These are phyloP conservation scores for Cynoglossus semilaevis DNA, from an alignment of 2,113 vertebrate species.

Conservation along the genomic window DNA sequence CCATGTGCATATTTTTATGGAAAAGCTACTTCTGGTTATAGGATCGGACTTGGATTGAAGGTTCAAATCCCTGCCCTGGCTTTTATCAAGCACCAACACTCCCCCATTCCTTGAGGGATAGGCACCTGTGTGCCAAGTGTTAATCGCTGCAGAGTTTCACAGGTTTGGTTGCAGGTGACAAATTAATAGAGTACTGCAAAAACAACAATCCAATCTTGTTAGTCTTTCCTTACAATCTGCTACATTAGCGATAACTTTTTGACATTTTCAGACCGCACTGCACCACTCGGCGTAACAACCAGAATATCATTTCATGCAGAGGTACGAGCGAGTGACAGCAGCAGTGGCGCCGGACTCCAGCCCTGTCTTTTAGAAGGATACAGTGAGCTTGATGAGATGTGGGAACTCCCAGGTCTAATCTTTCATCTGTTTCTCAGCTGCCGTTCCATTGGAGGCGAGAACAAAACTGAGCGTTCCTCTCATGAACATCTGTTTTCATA, in stretches of 20 bases:
- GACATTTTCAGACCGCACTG: conserved; percentile 1
- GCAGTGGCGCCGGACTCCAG: conserved; percentile 29
- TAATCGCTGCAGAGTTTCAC: too few species aligned
- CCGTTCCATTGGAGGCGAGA: conserved; percentile 38
- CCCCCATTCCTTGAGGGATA: too few species aligned
- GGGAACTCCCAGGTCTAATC: conserved; percentile 60
- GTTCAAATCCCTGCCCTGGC: too few species aligned
- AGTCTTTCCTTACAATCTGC: conserved; percentile 6
- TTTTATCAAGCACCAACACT: too few species aligned
- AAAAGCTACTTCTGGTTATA: too few species aligned
- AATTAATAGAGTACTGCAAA: too few species aligned
- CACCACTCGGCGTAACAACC: conserved; percentile 20
- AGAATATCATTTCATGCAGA: conserved; percentile 17
- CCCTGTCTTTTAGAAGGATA: conserved; percentile 19
- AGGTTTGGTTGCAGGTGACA: too few species aligned
- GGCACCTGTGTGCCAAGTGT: too few species aligned
- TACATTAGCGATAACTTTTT: conserved; percentile 7
- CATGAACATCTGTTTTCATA: conserved; percentile 66
- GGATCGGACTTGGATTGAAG: too few species aligned
- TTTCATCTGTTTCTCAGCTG: conserved; percentile 52
- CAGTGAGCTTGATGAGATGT: conserved; percentile 53
- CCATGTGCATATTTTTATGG: too few species aligned
- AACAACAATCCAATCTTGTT: background rate
- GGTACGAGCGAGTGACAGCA: conserved; percentile 5
- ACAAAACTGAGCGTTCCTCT: conserved; percentile 52